Conservation (phyloP, 2,113 vertebrate genomes). For the Phylloscopus whistleri region DNA sequence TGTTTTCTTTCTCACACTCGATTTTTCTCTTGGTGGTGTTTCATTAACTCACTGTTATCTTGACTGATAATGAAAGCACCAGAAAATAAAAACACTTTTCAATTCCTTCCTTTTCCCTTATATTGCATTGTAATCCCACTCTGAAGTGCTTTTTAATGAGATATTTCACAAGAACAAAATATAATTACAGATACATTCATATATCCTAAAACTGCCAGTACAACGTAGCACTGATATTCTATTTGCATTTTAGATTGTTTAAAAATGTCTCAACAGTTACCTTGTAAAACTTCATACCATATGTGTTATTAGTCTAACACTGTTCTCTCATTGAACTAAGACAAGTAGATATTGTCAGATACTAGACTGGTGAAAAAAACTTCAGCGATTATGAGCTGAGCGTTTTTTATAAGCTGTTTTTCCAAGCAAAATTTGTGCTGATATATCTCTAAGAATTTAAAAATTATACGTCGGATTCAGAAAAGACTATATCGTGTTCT, state of each 20-base stretch:
- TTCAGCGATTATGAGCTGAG: neutral
- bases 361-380: neutral
- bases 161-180: conserved; percentile 49
- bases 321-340: neutral
- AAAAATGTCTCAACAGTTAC: neutral
- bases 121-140: conserved; percentile 47
- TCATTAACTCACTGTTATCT: conserved; percentile 35
- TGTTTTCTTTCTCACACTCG: conserved; percentile 27
- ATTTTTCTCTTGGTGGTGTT: conserved; percentile 27
- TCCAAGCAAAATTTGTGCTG: conserved; percentile 27
- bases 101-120: conserved; percentile 57
- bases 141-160: conserved; percentile 28
- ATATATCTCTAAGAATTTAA: conserved; percentile 44
- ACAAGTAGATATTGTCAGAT: neutral
- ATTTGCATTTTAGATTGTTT: conserved; percentile 47
- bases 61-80: conserved; percentile 56
- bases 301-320: neutral
- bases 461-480: conserved; percentile 58
- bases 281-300: neutral
- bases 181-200: neutral
- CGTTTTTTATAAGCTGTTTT: neutral
- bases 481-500: conserved; percentile 55
- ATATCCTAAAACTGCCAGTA: neutral
- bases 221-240: conserved; percentile 47
- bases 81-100: conserved; percentile 58